phyloP scores from a whole-genome alignment of 1,140 invertebrate genomes.

The Nylanderia fulva region DNA sequence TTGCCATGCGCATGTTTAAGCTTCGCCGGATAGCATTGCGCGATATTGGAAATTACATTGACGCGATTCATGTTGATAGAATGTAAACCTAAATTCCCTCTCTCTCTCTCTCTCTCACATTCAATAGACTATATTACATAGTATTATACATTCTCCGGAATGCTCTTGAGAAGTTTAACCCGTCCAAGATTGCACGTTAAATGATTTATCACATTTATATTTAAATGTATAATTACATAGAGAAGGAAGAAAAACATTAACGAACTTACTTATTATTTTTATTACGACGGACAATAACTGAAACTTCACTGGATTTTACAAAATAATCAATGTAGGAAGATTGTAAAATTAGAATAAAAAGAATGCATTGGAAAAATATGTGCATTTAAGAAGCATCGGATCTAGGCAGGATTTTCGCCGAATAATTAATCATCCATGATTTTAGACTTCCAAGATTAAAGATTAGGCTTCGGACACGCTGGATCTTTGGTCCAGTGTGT shows the following conservation, averaged over 20 bases:
- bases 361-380: neutral
- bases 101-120: neutral
- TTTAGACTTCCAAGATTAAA: constrained; percentile 44
- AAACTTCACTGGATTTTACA: neutral
- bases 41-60: constrained; percentile 63
- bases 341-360: neutral
- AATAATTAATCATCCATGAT: constrained; percentile 66
- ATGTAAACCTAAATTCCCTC: constrained; percentile 48
- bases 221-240: neutral
- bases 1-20: constrained; percentile 58
- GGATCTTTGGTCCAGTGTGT: constrained; percentile 18
- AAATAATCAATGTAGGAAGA: neutral
- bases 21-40: constrained; percentile 47
- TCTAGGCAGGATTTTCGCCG: neutral
- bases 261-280: neutral
- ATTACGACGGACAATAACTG: no score
- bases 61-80: constrained; percentile 57
- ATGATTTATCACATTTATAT: neutral
- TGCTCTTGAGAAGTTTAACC: neutral
- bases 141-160: constrained; percentile 19
- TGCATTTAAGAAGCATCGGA: neutral
- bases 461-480: constrained; percentile 19
- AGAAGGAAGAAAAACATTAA: neutral
- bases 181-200: neutral
- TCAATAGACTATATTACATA: constrained; percentile 40